Base-by-base conservation (phyloP, 37 sponge, comb jelly and placozoan genomes). In the Aphrocallistes beatrix region DNA sequence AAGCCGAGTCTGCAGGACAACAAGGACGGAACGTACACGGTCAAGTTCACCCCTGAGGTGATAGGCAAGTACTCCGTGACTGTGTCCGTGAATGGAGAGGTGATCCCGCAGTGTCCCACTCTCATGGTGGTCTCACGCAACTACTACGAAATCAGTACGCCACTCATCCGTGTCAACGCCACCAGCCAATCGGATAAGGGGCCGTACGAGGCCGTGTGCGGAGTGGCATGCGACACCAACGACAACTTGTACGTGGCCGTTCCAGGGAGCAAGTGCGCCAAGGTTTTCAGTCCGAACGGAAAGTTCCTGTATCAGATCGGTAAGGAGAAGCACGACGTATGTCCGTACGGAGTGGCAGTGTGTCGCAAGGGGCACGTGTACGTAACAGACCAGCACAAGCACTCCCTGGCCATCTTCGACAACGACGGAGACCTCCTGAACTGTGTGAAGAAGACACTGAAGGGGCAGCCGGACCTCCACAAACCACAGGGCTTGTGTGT, bases 371-470 rank as follows among this genome's bases (percentile, higher is more conserved):
- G 75, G 3, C 75, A 30, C 75, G 75, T 60, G 75, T 60, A 60
- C n/a, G 21, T 60, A 60, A 60, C 75, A 30, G 75, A 60, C 34
- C 75, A 60, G n/a, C 8, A 60, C 32, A 60, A 60, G 34, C 6
- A 13, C 21, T 60, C 28, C n/a, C 75, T 60, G 34, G 75, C 75
- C 25, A 60, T 60, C 10, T 60, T 60, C 21, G 75, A 60, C n/a
- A 60, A 60, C 34, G 75, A 60, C 75, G 75, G 75, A 60, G 75
- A 60, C 21, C 75, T 60, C 28, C 75, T 60, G 10, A 60, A 60
- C 34, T 60, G 75, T 13, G 75, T 60, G 25, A 60, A 13, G n/a
- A 30, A 19, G 34, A 60, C 75, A 6, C 75, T 32, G 21, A 60
- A 60, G 75, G 75, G 75, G n/a, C 34, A 60, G 28, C 75, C 75